Evolutionary conservation across 2,888 invertebrate genomes (phyloP).

Genomic region (Pardosa pseudoannulata): DNA sequence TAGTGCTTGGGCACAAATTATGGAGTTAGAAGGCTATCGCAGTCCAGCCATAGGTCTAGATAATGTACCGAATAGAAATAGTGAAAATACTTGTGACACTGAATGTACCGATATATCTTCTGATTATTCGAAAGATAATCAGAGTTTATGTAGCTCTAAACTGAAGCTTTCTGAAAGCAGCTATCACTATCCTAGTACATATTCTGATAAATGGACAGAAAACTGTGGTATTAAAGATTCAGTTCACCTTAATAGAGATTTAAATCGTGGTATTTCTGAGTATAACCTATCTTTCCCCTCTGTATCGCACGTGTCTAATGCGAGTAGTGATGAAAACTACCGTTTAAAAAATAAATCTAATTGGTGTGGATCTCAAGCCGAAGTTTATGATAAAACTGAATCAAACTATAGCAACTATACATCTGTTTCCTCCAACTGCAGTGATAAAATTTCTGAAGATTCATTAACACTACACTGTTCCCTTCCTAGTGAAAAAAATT

Average conservation of each 20-base stretch:
- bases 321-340: background rate
- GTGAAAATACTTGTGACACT: background rate
- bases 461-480: background rate
- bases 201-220: background rate
- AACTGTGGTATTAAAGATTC: background rate
- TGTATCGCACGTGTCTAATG: background rate
- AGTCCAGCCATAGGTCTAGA: conserved; percentile 67
- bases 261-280: background rate
- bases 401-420: background rate
- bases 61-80: conserved; percentile 15
- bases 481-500: background rate
- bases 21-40: conserved; percentile 67
- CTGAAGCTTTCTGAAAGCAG: background rate
- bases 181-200: background rate
- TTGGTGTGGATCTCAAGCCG: background rate
- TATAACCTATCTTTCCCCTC: background rate
- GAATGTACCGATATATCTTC: conserved; percentile 12
- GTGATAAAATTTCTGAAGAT: background rate
- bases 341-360: background rate
- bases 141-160: background rate
- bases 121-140: background rate
- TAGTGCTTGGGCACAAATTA: conserved; percentile 71
- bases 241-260: background rate
- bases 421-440: background rate
- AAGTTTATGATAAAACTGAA: background rate